phyloP scores from a whole-genome alignment of 2,113 vertebrate species.

The Chloroceryle aenea region DNA sequence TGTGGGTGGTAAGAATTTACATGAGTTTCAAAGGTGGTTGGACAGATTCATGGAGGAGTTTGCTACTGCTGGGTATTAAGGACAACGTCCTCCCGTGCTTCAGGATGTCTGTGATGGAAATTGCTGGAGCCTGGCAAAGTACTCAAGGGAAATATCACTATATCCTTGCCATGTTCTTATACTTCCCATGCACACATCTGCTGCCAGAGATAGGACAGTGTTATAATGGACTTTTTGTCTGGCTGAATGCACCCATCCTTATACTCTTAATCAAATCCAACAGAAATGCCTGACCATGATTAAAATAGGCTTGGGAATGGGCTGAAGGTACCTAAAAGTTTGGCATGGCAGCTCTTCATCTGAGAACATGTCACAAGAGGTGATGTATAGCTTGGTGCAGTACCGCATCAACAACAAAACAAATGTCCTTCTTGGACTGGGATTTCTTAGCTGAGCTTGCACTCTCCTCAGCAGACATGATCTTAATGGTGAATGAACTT shows the following conservation, averaged over 20 bases:
- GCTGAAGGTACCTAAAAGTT: not conserved
- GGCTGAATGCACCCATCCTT: not conserved
- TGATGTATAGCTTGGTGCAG: not conserved
- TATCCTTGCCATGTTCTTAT: not conserved
- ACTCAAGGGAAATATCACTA: not conserved
- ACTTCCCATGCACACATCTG: not conserved
- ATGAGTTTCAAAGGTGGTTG: not conserved
- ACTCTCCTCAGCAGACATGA: not conserved
- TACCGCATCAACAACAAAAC: not conserved
- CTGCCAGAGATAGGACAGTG: not conserved
- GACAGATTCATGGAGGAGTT: not conserved
- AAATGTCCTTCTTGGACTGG: slow-evolving; percentile 17
- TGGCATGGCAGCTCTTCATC: not conserved
- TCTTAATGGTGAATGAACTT: slow-evolving; percentile 63
- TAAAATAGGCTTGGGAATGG: not conserved
- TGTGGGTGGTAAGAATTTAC: not conserved
- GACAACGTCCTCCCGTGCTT: not conserved
- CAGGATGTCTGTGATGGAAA: not conserved
- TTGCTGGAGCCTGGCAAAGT: not conserved
- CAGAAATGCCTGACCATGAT: not conserved
- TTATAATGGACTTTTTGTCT: not conserved
- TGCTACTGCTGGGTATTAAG: not conserved
- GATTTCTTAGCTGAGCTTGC: slow-evolving; percentile 64
- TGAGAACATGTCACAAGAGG: not conserved
- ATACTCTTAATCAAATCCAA: not conserved